phyloP scores from a whole-genome alignment of 2,113 vertebrate genomes.

The Lagenorhynchus albirostris region DNA sequence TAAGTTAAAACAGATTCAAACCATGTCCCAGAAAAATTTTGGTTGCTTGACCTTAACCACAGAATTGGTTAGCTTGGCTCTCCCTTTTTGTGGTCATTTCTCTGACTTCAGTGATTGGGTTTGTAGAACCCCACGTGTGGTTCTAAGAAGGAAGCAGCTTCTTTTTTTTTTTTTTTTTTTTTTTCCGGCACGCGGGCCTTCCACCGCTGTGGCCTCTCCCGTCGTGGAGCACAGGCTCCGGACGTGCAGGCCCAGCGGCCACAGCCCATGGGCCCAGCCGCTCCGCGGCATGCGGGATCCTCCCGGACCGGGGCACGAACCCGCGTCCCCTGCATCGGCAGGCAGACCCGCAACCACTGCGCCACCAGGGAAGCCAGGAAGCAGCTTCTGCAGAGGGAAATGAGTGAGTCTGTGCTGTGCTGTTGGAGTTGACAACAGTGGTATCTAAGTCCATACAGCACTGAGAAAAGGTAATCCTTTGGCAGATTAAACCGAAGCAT shows the following conservation, averaged over 20 bases:
- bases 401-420: neutral
- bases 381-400: slow-evolving; percentile 1
- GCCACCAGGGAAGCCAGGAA: neutral
- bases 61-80: neutral
- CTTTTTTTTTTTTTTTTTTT: neutral
- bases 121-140: neutral
- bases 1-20: slow-evolving; percentile 34
- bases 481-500: neutral
- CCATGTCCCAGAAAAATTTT: slow-evolving; percentile 6
- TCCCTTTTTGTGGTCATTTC: neutral
- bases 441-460: neutral
- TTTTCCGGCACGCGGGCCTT: no score
- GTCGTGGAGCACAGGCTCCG: no score
- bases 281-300: no score
- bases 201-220: no score
- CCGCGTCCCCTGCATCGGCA: no score
- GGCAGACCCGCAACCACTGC: no score
- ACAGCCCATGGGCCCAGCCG: no score
- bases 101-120: neutral
- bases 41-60: neutral
- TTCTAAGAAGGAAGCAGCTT: slow-evolving; percentile 10
- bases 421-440: neutral
- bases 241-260: no score
- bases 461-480: slow-evolving; percentile 17
- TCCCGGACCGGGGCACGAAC: no score